Evolutionary conservation across 2,797 vertebrate species (phyloP).

Genomic region (Hemitrygon akajei): DNA sequence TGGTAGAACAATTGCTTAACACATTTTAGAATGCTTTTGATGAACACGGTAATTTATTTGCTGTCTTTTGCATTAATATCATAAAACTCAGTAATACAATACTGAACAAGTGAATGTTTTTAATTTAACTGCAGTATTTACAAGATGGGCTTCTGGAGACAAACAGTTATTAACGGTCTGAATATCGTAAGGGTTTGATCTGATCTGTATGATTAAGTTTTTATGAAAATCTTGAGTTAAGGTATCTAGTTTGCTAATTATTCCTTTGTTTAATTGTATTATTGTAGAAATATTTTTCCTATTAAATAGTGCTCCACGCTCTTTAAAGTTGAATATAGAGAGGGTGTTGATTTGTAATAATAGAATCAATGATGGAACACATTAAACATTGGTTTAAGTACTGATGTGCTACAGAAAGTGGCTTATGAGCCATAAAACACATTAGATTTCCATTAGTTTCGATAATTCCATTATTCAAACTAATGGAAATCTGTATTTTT

Average conservation of each 20-base stretch:
- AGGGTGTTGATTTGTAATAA: background rate
- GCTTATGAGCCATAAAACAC: background rate
- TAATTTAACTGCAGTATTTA: background rate
- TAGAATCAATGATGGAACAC: background rate
- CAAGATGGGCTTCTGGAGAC: too few relatives aligned
- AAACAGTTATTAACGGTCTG: background rate
- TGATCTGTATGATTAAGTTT: background rate
- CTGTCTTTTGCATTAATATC: background rate
- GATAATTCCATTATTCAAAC: too few relatives aligned
- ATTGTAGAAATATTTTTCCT: background rate
- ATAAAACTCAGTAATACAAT: too few relatives aligned
- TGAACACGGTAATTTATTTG: background rate
- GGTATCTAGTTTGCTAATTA: background rate
- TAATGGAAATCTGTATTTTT: too few relatives aligned
- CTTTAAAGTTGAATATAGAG: background rate
- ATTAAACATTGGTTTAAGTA: background rate
- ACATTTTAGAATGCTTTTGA: background rate
- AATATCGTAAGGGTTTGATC: background rate
- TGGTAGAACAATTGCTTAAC: background rate
- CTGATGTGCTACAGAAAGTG: background rate
- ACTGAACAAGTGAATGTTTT: background rate
- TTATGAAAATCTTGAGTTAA: background rate
- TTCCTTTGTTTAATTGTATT: background rate
- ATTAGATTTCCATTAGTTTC: background rate
- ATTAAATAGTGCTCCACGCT: background rate